Evolutionary conservation across 37 sponge, comb jelly and placozoan genomes (phyloP).

Genomic region (Theonella swinhoei): DNA sequence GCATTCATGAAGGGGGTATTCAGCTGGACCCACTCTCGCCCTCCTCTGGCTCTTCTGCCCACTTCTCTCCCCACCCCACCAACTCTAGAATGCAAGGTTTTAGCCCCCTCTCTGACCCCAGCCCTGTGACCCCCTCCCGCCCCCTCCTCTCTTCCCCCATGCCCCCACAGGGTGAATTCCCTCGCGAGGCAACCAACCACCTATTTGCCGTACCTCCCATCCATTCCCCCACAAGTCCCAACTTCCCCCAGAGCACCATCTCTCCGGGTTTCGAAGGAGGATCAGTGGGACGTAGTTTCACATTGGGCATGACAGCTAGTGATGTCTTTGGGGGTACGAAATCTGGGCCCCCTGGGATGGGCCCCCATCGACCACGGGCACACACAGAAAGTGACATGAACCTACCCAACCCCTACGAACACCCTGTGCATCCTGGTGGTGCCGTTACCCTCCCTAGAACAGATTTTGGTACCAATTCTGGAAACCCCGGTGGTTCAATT

Average conservation of each 20-base stretch:
- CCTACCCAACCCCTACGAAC: background rate
- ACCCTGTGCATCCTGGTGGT: background rate
- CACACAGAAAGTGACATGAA: background rate
- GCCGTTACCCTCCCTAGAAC: background rate
- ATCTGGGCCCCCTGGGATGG: background rate
- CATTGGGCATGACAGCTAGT: background rate
- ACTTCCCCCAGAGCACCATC: background rate
- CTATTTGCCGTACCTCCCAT: background rate
- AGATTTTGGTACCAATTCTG: too few relatives aligned
- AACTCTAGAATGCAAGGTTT: background rate
- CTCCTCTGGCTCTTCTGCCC: background rate
- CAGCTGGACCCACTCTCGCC: background rate
- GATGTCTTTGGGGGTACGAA: background rate
- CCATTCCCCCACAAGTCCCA: background rate
- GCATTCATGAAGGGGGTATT: background rate
- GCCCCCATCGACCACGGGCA: background rate
- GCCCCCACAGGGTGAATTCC: background rate
- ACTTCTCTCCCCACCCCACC: background rate
- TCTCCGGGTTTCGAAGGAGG: background rate
- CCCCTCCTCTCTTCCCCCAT: background rate
- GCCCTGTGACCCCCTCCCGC: background rate
- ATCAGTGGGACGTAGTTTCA: background rate
- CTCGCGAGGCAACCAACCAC: background rate
- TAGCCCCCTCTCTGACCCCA: background rate
- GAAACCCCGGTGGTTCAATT: background rate